Percentiles rank a stretch among this genome's conserved stretches.
Conservation (phyloP, 2,888 invertebrate species). For the Drosophila gaucha region DNA sequence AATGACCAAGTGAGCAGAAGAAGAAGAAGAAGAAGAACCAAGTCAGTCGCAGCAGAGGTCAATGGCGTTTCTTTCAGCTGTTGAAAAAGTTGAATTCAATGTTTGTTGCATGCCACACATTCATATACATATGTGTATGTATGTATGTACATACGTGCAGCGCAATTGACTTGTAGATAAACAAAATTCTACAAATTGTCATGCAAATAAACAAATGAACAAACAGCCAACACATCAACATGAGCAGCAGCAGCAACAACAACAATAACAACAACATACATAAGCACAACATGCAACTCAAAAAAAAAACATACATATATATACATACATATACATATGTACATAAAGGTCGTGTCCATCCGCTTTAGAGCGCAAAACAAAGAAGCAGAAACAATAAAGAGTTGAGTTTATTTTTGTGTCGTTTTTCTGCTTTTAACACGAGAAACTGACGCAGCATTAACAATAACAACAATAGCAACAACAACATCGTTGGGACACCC, state of each 20-base stretch:
- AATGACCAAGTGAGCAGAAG: slow-evolving; percentile 43
- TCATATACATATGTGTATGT: not conserved
- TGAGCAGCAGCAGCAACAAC: slow-evolving; percentile 14
- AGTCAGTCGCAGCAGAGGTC: slow-evolving; percentile 35
- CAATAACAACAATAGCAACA: slow-evolving; percentile 16
- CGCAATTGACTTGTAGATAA: slow-evolving; percentile 59
- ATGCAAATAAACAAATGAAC: slow-evolving; percentile 63
- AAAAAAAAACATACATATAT: not conserved
- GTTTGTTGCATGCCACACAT: slow-evolving; percentile 44
- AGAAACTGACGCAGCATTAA: slow-evolving; percentile 45
- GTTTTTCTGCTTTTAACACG: slow-evolving; percentile 30
- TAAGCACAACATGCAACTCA: not conserved
- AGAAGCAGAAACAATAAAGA: slow-evolving; percentile 44
- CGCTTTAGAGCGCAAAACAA: slow-evolving; percentile 45
- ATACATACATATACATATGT: not conserved
- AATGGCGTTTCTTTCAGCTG: slow-evolving; percentile 27
- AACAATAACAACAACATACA: slow-evolving; percentile 9
- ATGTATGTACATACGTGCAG: slow-evolving; percentile 7
- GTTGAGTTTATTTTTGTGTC: slow-evolving; percentile 26
- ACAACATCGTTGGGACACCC: slow-evolving; percentile 29
- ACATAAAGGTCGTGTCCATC: slow-evolving; percentile 62
- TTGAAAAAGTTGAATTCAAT: slow-evolving; percentile 36
- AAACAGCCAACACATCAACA: slow-evolving; percentile 31
- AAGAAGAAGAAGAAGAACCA: slow-evolving; percentile 13
- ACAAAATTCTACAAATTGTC: slow-evolving; percentile 60